Evolutionary conservation across 1,140 invertebrate genomes (phyloP), one percentile per base, ranked within the genome.

Genomic region (Drosophila bocqueti): DNA sequence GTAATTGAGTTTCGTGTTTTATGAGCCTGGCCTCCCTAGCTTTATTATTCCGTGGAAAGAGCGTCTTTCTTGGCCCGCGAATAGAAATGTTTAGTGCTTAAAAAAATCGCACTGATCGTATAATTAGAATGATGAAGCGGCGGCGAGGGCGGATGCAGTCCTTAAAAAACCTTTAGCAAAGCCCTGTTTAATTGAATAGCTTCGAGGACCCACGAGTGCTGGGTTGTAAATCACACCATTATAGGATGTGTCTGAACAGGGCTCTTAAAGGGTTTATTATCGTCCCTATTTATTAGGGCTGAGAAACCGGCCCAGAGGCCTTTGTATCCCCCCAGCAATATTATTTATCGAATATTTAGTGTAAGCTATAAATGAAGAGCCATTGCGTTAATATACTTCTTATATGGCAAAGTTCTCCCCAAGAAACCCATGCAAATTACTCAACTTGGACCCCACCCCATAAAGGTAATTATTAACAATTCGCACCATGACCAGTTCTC

Each of bases 1-100:
- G 85, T 90, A 90, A 90, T 90, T 90, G 85, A 91, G 85, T 90
- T 90, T 87, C 89, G 79, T 90, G 82, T 90, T 90, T 90, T 90
- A 90, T 90, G 85, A 74, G 79, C 79, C 82, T 79, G 66, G 52
- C 47, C 62, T 57, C n/a, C 46, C 66, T 42, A 64, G 75, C 76
- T 78, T 78, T 78, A 78, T 78, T 78, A 61, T 75, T 64, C 15
- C 43, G 18, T 5, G 43, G 18, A 34, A 40, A 29, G 42, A 64
- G 54, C 31, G 29, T 36, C 29, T 58, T 36, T 10, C 26, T 58
- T 49, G 47, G 21, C 34, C 26, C 49, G 42, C 49, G 26, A 73
- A 73, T 73, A 61, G 67, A 74, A 61, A 74, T 74, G 46, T 74
- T 57, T 73, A 43, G 31, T 15, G 52, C 67, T 38, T 50, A 21